phyloP scores from a whole-genome alignment of 2,797 vertebrate genomes.

The Todus mexicanus region DNA sequence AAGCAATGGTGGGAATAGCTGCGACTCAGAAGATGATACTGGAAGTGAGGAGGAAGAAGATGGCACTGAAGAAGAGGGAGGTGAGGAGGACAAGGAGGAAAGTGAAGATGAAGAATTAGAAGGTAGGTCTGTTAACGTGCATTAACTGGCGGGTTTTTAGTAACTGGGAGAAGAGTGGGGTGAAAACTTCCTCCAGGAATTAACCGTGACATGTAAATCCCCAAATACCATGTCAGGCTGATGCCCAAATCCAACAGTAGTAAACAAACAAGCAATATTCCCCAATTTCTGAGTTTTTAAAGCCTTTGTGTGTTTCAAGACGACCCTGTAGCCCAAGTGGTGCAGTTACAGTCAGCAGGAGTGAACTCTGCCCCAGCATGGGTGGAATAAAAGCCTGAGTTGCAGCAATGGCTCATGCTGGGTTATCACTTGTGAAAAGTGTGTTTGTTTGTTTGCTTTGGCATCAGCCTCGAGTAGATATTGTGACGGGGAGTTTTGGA shows the following conservation, averaged over 20 bases:
- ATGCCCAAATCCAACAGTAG: neutral
- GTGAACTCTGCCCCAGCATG: neutral
- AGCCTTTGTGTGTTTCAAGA: neutral
- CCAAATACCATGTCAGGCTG: neutral
- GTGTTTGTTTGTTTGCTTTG: neutral
- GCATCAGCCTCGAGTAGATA: neutral
- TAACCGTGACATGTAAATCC: neutral
- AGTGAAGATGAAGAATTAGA: constrained; percentile 78
- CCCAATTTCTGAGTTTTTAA: neutral
- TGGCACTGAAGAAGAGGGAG: constrained; percentile 74
- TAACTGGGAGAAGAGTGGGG: neutral
- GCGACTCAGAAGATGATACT: constrained; percentile 79
- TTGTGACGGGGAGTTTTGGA: neutral
- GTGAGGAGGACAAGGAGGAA: constrained; percentile 73
- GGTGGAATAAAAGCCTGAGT: neutral
- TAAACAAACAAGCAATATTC: neutral
- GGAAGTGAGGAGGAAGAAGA: constrained; percentile 72
- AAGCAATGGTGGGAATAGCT: constrained; percentile 76
- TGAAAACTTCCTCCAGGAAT: neutral
- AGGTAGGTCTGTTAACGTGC: neutral
- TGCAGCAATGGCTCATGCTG: neutral
- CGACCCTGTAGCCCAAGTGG: neutral
- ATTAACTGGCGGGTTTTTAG: neutral
- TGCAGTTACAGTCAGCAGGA: neutral
- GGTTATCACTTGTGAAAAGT: neutral